phyloP scores from a whole-genome alignment of 2,797 vertebrate species.

The Pithecia hirsuta region DNA sequence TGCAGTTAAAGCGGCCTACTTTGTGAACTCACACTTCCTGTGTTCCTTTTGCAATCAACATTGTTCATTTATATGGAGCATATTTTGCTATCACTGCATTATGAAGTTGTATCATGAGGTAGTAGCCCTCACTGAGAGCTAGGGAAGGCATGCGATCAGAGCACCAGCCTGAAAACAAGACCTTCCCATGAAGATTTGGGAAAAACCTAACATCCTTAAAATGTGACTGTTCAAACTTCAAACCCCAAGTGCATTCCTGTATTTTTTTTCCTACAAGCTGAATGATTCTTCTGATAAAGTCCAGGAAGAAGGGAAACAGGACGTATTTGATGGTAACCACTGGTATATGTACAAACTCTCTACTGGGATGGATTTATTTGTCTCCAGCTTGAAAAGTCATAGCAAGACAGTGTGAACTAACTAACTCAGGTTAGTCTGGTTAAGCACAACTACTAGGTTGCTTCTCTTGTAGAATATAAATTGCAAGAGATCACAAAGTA shows the following conservation, averaged over 20 bases:
- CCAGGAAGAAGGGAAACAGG: background rate
- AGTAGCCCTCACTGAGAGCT: background rate
- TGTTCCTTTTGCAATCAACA: background rate
- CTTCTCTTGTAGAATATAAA: background rate
- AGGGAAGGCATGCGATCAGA: background rate
- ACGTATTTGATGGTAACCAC: background rate
- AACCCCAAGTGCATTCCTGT: background rate
- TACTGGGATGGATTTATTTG: background rate
- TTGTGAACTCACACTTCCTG: background rate
- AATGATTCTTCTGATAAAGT: background rate
- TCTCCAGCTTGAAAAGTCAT: background rate
- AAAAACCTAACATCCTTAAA: constrained; percentile 13
- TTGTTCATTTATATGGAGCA: background rate
- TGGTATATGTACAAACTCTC: background rate
- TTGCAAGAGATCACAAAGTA: background rate
- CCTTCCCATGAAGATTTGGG: background rate
- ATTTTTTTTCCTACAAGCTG: background rate
- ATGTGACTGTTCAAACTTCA: background rate
- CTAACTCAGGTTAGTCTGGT: background rate
- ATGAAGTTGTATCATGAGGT: background rate
- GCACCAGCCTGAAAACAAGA: background rate
- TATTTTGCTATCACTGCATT: background rate
- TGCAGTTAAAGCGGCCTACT: background rate
- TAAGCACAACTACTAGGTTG: background rate
- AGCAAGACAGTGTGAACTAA: background rate